phyloP scores from a whole-genome alignment of 1,140 invertebrate genomes.

The Eumeta japonica region DNA sequence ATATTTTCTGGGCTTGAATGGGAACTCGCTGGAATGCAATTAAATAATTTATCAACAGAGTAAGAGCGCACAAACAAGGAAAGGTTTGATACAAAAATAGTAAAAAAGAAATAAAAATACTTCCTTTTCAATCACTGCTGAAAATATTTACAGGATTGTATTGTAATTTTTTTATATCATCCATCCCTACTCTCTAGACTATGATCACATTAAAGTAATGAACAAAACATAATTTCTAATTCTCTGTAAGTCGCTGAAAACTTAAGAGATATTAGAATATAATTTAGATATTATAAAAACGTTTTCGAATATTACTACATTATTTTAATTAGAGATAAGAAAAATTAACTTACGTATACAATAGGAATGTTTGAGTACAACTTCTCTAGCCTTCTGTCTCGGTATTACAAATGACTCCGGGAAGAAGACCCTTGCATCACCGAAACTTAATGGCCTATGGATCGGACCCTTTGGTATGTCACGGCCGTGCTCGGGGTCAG shows the following conservation, averaged over 20 bases:
- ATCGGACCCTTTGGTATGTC: too few relatives aligned
- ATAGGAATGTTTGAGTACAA: constrained; percentile 34
- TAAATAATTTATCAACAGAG: neutral
- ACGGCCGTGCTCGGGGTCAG: constrained; percentile 30
- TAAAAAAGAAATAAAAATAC: too few relatives aligned
- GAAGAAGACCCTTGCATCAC: constrained; percentile 49
- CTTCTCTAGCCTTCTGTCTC: constrained; percentile 31
- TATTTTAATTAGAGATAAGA: neutral
- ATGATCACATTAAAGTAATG: too few relatives aligned
- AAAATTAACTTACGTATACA: constrained; percentile 36
- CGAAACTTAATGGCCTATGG: constrained; percentile 38
- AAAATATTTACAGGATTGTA: too few relatives aligned
- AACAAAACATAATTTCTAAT: too few relatives aligned
- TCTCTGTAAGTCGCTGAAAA: too few relatives aligned
- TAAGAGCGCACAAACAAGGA: too few relatives aligned
- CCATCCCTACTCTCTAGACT: too few relatives aligned
- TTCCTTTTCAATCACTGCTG: too few relatives aligned
- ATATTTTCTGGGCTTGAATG: constrained; percentile 33
- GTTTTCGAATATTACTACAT: constrained; percentile 5
- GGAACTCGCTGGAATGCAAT: constrained; percentile 28
- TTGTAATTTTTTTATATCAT: too few relatives aligned
- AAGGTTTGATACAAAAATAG: too few relatives aligned
- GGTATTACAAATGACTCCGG: constrained; percentile 51
- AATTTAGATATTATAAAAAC: constrained; percentile 2
- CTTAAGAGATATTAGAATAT: neutral